phyloP scores from a whole-genome alignment of 2,888 invertebrate genomes.

The Thysanoteuthis rhombus region DNA sequence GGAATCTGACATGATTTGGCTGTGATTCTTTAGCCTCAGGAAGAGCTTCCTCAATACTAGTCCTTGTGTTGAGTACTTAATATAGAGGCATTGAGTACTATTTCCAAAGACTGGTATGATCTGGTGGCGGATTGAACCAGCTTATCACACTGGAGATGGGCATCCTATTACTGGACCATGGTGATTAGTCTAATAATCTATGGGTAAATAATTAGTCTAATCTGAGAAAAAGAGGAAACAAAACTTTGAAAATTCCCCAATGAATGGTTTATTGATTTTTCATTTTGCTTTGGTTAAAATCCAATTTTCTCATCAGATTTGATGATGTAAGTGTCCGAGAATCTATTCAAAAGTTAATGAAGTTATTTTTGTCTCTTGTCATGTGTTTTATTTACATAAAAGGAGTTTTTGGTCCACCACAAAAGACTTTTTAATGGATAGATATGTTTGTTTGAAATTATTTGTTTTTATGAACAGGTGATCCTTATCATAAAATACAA shows the following conservation, averaged over 20 bases:
- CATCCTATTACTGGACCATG: no score
- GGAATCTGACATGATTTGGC: no score
- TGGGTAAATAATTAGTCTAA: neutral
- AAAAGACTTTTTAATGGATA: neutral
- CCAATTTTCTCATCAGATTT: neutral
- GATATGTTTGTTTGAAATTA: neutral
- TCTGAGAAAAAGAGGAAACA: neutral
- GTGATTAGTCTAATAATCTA: neutral
- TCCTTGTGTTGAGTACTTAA: no score
- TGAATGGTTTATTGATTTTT: neutral
- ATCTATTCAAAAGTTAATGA: neutral
- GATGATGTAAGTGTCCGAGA: neutral
- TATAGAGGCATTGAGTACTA: no score
- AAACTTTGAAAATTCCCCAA: neutral
- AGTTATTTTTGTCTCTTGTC: neutral
- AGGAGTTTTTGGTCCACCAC: neutral
- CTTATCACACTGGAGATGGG: no score
- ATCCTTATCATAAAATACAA: neutral
- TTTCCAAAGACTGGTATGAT: no score
- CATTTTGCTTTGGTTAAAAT: neutral
- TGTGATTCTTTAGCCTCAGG: no score
- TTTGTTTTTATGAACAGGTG: neutral
- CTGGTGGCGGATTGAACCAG: no score
- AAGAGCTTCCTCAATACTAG: no score
- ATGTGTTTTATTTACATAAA: neutral